Evolutionary conservation across 2,888 invertebrate genomes (phyloP).

Genomic region (Athalia cordata): DNA sequence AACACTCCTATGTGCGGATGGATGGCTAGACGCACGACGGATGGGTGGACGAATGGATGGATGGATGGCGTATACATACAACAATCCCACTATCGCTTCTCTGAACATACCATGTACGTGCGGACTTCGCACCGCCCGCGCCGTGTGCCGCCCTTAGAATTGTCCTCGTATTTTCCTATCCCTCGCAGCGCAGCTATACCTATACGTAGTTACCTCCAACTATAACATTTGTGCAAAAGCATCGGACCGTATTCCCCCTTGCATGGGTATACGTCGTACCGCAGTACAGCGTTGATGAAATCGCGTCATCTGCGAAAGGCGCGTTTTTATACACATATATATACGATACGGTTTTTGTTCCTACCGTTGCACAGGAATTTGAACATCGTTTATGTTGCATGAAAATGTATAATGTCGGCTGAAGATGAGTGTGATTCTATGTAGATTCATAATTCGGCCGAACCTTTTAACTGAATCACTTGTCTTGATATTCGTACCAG

Average conservation of each 20-base stretch:
- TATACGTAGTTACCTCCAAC: background rate
- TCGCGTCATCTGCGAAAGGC: conserved; percentile 14
- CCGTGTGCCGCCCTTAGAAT: conserved; percentile 9
- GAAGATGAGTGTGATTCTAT: background rate
- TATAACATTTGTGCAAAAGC: conserved; percentile 31
- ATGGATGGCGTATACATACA: background rate
- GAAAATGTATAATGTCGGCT: background rate
- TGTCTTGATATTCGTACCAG: too few species aligned
- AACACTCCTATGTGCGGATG: background rate
- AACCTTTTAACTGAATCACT: too few species aligned
- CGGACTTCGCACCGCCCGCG: conserved; percentile 19
- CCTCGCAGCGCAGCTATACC: background rate
- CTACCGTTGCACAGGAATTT: too few species aligned
- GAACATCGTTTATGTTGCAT: background rate
- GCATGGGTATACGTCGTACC: background rate
- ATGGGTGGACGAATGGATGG: background rate
- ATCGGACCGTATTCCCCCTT: conserved; percentile 28
- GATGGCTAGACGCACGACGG: background rate
- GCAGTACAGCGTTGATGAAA: conserved; percentile 26
- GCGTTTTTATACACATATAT: background rate
- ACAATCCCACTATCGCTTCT: background rate
- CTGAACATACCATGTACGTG: background rate
- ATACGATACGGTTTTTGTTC: background rate
- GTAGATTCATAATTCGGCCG: too few species aligned
- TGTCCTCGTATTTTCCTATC: conserved; percentile 25